phyloP scores from a whole-genome alignment of 2,113 vertebrate genomes.

The Bubo bubo region DNA sequence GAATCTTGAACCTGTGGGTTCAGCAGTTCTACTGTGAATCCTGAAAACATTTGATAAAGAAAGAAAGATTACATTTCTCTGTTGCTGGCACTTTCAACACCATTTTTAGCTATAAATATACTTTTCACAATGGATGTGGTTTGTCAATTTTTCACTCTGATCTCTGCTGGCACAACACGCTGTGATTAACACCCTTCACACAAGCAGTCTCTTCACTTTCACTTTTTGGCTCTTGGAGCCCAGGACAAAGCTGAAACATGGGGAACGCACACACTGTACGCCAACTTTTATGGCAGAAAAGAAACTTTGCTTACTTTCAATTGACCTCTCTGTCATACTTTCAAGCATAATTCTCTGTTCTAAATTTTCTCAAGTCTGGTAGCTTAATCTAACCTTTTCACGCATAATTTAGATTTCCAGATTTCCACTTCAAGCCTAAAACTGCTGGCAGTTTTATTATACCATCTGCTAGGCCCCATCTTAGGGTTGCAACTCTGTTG shows the following conservation, averaged over 20 bases:
- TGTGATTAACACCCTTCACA: background rate
- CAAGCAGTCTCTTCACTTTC: background rate
- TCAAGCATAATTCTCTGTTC: background rate
- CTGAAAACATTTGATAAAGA: background rate
- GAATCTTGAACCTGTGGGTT: background rate
- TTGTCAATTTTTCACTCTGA: background rate
- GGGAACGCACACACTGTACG: background rate
- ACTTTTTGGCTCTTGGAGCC: background rate
- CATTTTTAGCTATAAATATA: background rate
- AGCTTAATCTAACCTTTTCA: background rate
- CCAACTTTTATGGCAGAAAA: background rate
- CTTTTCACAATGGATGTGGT: background rate
- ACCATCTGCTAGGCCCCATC: constrained; percentile 12
- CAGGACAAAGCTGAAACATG: background rate
- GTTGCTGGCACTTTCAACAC: background rate
- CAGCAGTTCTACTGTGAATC: background rate
- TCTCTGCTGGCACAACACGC: background rate
- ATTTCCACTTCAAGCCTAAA: background rate
- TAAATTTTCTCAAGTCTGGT: background rate
- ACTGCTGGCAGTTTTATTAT: background rate
- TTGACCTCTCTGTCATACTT: background rate
- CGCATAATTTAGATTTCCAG: background rate
- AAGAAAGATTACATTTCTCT: background rate
- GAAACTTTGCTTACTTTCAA: background rate
- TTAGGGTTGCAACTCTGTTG: background rate